A percentile compares a stretch with the other conserved stretches of the same genome.
These are phyloP conservation scores for Theropithecus gelada DNA, from an alignment of 2,113 vertebrate species.

Conservation along the genomic window DNA sequence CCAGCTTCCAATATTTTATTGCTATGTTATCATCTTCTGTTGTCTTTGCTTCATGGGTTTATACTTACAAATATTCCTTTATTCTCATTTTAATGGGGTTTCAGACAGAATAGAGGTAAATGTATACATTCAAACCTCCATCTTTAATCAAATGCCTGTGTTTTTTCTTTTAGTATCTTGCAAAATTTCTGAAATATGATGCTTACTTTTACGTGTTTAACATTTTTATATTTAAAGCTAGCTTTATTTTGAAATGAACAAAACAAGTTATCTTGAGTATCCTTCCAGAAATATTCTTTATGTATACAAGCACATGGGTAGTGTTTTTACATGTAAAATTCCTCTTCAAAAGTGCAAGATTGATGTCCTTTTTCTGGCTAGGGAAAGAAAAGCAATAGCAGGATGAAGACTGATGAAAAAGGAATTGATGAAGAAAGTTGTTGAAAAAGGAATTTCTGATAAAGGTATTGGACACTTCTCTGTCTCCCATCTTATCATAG, in stretches of 20 bases:
- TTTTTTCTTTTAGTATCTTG: neutral
- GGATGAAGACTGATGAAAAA: neutral
- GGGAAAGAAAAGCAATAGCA: neutral
- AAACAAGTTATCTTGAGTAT: neutral
- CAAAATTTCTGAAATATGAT: neutral
- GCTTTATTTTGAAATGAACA: neutral
- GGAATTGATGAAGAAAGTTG: no score
- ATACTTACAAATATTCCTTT: neutral
- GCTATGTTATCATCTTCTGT: neutral
- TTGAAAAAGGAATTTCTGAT: neutral
- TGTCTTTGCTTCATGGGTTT: neutral
- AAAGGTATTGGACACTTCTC: neutral
- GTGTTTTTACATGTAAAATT: neutral
- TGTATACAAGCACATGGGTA: neutral
- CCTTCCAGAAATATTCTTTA: neutral
- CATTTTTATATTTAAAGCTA: neutral
- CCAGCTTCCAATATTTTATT: neutral
- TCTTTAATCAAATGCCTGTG: neutral
- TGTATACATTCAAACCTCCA: neutral
- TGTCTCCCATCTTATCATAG: neutral
- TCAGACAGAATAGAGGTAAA: neutral
- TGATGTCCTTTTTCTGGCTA: neutral
- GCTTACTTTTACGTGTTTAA: neutral
- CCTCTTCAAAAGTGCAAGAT: neutral
- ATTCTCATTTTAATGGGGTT: neutral